A percentile compares a stretch with the other conserved stretches of the same genome.
Conservation (phyloP, 2,888 invertebrate species). For the Diarsia rubi region DNA sequence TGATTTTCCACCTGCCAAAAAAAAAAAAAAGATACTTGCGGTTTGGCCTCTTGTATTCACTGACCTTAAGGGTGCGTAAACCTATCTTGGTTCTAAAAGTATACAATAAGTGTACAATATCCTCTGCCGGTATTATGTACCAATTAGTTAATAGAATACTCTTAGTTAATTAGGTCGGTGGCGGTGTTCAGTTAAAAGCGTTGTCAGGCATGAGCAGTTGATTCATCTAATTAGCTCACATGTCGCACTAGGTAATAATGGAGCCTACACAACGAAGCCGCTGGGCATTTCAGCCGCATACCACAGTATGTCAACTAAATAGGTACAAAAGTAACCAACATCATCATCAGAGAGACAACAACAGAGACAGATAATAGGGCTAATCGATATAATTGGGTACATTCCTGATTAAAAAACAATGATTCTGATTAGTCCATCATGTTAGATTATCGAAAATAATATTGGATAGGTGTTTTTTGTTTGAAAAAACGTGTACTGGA, state of each 20-base stretch:
- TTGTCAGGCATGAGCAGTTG: conserved; percentile 45
- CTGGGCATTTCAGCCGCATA: not conserved
- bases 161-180: not conserved
- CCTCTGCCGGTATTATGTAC: not conserved
- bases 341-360: too few relatives aligned
- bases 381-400: too few relatives aligned
- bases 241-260: conserved; percentile 25
- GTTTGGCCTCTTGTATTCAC: not conserved
- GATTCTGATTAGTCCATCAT: too few relatives aligned
- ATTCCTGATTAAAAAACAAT: too few relatives aligned
- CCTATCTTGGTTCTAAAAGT: not conserved
- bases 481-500: too few relatives aligned
- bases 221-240: conserved; percentile 51
- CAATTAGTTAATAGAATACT: conserved; percentile 11
- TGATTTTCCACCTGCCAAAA: too few relatives aligned
- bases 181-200: conserved; percentile 48
- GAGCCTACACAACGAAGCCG: not conserved
- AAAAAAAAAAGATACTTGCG: not conserved
- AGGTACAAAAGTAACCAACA: not conserved
- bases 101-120: not conserved
- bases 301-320: not conserved
- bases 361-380: too few relatives aligned
- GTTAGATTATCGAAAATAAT: too few relatives aligned
- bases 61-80: too few relatives aligned
- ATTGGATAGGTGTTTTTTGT: too few relatives aligned